These are phyloP conservation scores for Papilio elwesi DNA, from an alignment of 2,888 invertebrate genomes.

Conservation along the genomic window DNA sequence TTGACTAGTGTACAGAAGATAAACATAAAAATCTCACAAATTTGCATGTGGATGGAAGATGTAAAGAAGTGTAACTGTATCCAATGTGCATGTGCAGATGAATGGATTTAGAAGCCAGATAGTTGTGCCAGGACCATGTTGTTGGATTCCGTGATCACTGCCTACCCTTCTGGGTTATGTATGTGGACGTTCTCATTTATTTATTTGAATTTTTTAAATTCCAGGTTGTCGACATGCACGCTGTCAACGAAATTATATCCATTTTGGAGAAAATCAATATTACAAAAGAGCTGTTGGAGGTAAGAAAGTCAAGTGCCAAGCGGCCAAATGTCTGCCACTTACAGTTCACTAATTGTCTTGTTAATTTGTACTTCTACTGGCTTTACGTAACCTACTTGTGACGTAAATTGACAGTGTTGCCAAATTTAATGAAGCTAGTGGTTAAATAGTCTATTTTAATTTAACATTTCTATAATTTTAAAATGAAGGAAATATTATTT, in stretches of 20 bases:
- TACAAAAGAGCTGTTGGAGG: constrained; percentile 96
- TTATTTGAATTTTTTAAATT: constrained; percentile 49
- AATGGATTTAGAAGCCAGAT: no score
- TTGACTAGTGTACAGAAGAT: no score
- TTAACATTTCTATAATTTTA: not conserved
- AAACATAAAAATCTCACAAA: no score
- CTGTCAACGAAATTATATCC: constrained; percentile 96
- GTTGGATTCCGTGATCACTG: not conserved
- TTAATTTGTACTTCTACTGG: constrained; percentile 13
- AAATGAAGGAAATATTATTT: no score
- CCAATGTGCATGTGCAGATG: no score
- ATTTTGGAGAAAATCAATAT: constrained; percentile 95
- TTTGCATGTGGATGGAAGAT: no score
- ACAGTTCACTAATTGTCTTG: constrained; percentile 32
- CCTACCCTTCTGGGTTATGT: not conserved
- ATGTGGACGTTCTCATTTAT: not conserved
- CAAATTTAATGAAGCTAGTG: constrained; percentile 22
- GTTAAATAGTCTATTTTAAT: constrained; percentile 13
- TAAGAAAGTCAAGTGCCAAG: constrained; percentile 63
- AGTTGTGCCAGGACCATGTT: no score
- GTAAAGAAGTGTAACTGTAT: no score
- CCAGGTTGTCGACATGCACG: constrained; percentile 97
- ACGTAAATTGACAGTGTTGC: constrained; percentile 18
- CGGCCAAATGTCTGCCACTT: constrained; percentile 3
- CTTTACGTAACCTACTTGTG: not conserved